Base-by-base conservation (phyloP, 1,140 invertebrate genomes). In the Probaryconus sp. region DNA sequence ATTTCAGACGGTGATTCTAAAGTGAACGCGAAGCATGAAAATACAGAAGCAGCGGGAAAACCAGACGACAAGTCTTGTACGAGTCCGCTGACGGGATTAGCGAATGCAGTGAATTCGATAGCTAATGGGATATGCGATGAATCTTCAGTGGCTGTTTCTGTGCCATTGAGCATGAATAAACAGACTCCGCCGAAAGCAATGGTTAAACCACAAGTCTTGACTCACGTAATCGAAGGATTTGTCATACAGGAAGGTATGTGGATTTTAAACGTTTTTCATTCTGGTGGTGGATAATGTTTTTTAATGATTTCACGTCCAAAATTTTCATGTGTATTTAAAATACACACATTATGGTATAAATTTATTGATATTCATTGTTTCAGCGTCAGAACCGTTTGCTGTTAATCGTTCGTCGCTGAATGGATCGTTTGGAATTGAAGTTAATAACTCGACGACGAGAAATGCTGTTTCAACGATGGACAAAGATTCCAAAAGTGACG, bases 161-260 rank as follows among this genome's bases (percentile, higher is more conserved):
- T 79, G n/a, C 78, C 83, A 17, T 31, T 81, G 5, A 81, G 76
- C n/a, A 73, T 81, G 1, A 88, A 85, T 69, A 89, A 93, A 88
- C 92, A 93, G 78, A 90, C 91, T 14, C 83, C 93, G 33, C 95
- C 94, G n/a, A 97, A 96, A 85, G 96, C 96, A 0, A 94, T 98
- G 91, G 96, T 98, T 0, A 98, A 98, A 86, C 97, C 97, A 0
- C 96, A 98, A 82, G 95, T 98, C 1, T 88, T 98, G 5, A 98
- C 97, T 0, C 97, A 99, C 83, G 95, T 98, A 1, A 98, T 99
- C 56, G 97, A 98, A 87, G 97, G 97, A 11, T 98, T 97, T 86
- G 94, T 98, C 2, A 98, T 99, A 78, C 96, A 98, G 86, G 97
- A 99, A 90, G 91, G 91, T 90, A 85, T 2, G 17, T 5, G 3